A percentile compares a stretch with the other conserved stretches of the same genome.
These are phyloP conservation scores for Aeoliscus strigatus DNA, from an alignment of 2,797 vertebrate species.

Conservation along the genomic window DNA sequence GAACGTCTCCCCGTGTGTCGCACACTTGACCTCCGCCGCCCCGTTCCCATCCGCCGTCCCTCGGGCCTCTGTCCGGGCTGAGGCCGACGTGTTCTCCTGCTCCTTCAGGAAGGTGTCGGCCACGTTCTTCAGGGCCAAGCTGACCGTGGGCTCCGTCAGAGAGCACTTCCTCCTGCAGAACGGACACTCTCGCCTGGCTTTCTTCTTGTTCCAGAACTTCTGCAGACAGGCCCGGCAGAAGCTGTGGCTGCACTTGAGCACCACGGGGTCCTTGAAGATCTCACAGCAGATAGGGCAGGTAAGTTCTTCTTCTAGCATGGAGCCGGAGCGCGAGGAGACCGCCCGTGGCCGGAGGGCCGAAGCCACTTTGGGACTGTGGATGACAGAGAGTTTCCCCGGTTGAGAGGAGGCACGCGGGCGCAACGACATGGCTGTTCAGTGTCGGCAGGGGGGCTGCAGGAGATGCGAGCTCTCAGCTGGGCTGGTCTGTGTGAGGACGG, in stretches of 20 bases:
- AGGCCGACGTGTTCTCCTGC: slow-evolving; percentile 30
- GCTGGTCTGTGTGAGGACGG: slow-evolving; percentile 11
- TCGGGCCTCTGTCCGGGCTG: not conserved
- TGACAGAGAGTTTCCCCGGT: slow-evolving; percentile 63
- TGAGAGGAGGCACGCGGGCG: slow-evolving; percentile 75
- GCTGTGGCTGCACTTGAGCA: slow-evolving; percentile 81
- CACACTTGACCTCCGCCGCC: slow-evolving; percentile 52
- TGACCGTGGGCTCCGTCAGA: slow-evolving; percentile 75
- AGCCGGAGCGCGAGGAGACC: slow-evolving; percentile 52
- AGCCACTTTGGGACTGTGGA: slow-evolving; percentile 53
- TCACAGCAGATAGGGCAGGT: slow-evolving; percentile 78
- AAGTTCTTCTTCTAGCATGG: slow-evolving; percentile 73
- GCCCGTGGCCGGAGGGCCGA: slow-evolving; percentile 60
- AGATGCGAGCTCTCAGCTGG: not conserved
- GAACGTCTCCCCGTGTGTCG: slow-evolving; percentile 64
- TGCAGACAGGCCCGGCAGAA: slow-evolving; percentile 76
- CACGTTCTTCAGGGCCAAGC: slow-evolving; percentile 78
- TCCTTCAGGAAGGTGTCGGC: slow-evolving; percentile 72
- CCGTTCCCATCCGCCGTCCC: not conserved
- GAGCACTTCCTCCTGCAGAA: slow-evolving; percentile 75
- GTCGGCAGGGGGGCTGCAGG: slow-evolving; percentile 1
- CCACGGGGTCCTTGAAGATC: slow-evolving; percentile 77
- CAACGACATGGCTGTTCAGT: slow-evolving; percentile 55
- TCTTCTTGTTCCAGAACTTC: slow-evolving; percentile 77
- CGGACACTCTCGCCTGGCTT: slow-evolving; percentile 73